A percentile compares a stretch with the other conserved stretches of the same genome.
Conservation (phyloP, 2,888 invertebrate species). For the Himalopsyche anomala region DNA sequence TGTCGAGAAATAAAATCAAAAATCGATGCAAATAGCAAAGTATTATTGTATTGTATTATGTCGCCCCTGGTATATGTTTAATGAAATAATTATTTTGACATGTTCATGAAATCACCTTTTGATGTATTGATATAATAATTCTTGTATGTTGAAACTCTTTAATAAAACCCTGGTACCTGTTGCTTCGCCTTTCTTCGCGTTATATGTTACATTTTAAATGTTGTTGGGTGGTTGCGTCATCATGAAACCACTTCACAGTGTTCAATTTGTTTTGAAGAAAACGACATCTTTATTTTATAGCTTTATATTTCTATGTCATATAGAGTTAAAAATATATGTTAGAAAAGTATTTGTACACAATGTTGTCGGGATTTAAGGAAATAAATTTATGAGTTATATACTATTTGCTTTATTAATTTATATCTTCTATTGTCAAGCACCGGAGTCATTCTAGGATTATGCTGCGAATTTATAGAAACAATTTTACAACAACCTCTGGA, state of each 20-base stretch:
- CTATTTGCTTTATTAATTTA: slow-evolving; percentile 44
- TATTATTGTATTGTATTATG: not conserved
- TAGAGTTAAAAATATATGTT: slow-evolving; percentile 60
- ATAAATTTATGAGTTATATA: slow-evolving; percentile 62
- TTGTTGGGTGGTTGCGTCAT: not conserved
- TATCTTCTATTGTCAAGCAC: not conserved
- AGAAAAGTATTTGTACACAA: slow-evolving; percentile 63
- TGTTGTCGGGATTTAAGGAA: slow-evolving; percentile 58
- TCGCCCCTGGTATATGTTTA: slow-evolving; percentile 12
- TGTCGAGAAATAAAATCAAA: too few relatives aligned
- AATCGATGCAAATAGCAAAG: too few relatives aligned
- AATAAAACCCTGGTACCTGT: slow-evolving; percentile 54
- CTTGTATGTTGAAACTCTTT: slow-evolving; percentile 23
- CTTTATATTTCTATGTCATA: slow-evolving; percentile 63
- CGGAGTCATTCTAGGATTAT: too few relatives aligned
- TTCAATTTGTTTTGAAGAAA: slow-evolving; percentile 63
- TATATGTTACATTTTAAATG: slow-evolving; percentile 44
- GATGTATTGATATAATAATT: not conserved
- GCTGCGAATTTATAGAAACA: too few relatives aligned
- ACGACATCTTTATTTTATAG: slow-evolving; percentile 61
- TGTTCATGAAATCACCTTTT: not conserved
- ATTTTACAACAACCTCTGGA: too few relatives aligned
- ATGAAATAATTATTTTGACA: slow-evolving; percentile 2
- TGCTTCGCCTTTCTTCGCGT: slow-evolving; percentile 57
- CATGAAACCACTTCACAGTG: slow-evolving; percentile 27